phyloP scores from a whole-genome alignment of 2,888 invertebrate species.

The Papilio gigon region DNA sequence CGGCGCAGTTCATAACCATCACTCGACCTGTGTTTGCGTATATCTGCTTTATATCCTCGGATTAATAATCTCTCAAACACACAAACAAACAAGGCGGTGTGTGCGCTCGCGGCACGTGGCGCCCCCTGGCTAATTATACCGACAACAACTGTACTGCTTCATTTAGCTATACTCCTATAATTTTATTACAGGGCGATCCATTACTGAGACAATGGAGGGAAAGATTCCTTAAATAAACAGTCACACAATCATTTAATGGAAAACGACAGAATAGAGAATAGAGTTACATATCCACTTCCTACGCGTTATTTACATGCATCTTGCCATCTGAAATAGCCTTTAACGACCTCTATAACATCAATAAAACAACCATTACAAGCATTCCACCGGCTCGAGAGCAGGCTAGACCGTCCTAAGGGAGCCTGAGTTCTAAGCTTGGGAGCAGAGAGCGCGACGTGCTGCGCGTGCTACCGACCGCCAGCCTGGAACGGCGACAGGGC shows the following conservation, averaged over 20 bases:
- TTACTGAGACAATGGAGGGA: not conserved
- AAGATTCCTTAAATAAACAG: not conserved
- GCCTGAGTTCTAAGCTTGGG: too few relatives aligned
- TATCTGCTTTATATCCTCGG: not conserved
- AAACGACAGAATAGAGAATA: too few relatives aligned
- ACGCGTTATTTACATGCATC: not conserved
- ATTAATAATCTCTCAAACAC: not conserved
- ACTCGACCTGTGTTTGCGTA: not conserved
- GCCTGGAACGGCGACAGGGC: too few relatives aligned
- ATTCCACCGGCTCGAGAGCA: not conserved
- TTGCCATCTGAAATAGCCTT: not conserved
- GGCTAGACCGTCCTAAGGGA: not conserved
- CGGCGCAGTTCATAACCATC: not conserved
- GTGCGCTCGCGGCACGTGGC: not conserved
- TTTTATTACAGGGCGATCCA: not conserved
- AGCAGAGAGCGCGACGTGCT: not conserved
- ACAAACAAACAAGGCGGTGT: constrained; percentile 2
- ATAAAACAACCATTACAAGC: constrained; percentile 1
- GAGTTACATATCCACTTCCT: not conserved
- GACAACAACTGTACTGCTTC: not conserved
- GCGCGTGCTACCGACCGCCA: not conserved
- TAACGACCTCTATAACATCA: too few relatives aligned
- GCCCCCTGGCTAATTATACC: not conserved
- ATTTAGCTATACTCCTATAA: constrained; percentile 4
- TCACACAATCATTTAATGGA: not conserved